phyloP scores from a whole-genome alignment of 2,113 vertebrate species.

The Microcebus tavaratra region DNA sequence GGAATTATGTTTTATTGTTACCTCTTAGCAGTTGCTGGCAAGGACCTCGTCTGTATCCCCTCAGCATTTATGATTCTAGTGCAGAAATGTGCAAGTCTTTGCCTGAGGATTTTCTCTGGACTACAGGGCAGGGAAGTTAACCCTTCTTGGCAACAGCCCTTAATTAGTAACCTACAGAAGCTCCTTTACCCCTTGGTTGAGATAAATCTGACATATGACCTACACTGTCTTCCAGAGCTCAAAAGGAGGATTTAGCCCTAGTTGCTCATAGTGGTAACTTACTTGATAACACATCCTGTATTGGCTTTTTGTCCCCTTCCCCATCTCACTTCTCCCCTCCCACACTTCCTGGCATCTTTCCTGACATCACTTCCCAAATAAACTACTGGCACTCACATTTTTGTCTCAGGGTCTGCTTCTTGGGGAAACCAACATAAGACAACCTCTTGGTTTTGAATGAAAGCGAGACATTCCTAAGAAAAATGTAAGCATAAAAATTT shows the following conservation, averaged over 20 bases:
- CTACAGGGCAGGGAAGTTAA: background rate
- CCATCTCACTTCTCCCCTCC: background rate
- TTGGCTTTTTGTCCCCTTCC: background rate
- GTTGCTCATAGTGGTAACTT: background rate
- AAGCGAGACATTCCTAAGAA: background rate
- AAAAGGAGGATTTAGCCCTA: background rate
- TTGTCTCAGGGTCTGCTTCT: background rate
- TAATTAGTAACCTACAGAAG: background rate
- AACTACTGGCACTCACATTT: background rate
- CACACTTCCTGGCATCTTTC: background rate
- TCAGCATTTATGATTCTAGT: background rate
- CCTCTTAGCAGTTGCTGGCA: background rate
- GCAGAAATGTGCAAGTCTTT: background rate
- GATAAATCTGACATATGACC: background rate
- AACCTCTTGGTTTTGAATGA: constrained; percentile 2
- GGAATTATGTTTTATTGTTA: background rate
- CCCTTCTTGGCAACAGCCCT: background rate
- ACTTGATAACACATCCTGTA: background rate
- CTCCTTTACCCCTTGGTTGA: background rate
- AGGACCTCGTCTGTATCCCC: background rate
- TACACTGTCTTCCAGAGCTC: background rate
- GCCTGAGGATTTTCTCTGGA: background rate
- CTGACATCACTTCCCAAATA: constrained; percentile 1
- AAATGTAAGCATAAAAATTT: background rate
- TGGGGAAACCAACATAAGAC: background rate